Evolutionary conservation across 2,888 invertebrate species (phyloP), one percentile per base, ranked within the genome.

Genomic region (Platycheirus albimanus): DNA sequence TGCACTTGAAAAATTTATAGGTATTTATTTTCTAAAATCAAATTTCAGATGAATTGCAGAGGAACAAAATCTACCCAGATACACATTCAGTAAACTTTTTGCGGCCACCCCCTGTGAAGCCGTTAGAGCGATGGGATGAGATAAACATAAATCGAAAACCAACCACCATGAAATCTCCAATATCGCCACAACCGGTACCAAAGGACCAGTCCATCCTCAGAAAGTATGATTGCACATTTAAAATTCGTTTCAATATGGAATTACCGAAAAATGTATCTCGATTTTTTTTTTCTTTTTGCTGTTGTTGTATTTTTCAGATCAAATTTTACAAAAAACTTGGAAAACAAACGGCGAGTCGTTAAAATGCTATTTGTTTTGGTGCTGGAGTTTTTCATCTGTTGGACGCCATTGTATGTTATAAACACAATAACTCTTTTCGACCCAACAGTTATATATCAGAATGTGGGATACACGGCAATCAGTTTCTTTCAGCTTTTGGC

Each of bases 311-410:
- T 43, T 30, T 19, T 13, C 74, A 88, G 89, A 49, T 89, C 89
- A 2, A 90, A 90, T 58, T 88, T 88, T 45, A 87, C 88, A 20
- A 90, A 90, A 78, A 90, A 88, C 70, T 85, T 90, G 74, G 90
- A 90, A 85, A 90, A 90, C 85, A 90, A 90, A 85, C 88, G 87
- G 71, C 91, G 90, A 0, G 95, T 96, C 47, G 95, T 96, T 80
- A 93, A 96, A 87, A 98, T 98, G 97, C 92, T 98, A 47, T 96
- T 97, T 87, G 96, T 97, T 5, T 94, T 98, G n/a, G 97, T 98
- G 5, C 91, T 96, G 54, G 97, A 97, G 88, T 98, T 97, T 90
- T 98, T 98, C 91, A 93, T 97, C 11, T 97, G 97, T 89, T 98
- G 97, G 97, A 95, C 97, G 0, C 98, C 98, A 0, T 90, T 96